A percentile compares a stretch with the other conserved stretches of the same genome.
Conservation (phyloP, 2,113 vertebrate genomes). For the Tachuris rubrigastra region DNA sequence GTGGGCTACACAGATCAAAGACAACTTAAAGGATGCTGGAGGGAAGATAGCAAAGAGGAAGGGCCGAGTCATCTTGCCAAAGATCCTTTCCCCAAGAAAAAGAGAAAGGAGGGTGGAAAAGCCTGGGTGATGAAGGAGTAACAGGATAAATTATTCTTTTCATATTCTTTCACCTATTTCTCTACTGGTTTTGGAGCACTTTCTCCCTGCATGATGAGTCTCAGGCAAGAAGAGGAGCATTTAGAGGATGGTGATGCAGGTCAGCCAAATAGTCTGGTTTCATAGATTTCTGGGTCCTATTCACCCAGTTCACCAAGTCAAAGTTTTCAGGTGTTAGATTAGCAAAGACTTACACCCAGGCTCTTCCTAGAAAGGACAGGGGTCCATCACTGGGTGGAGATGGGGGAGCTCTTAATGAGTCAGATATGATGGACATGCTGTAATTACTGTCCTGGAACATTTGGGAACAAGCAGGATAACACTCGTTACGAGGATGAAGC, state of each 20-base stretch:
- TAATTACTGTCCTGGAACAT: neutral
- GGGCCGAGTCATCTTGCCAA: neutral
- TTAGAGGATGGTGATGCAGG: neutral
- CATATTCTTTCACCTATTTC: neutral
- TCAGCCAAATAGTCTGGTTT: accelerated
- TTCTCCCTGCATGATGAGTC: neutral
- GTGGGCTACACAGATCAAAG: constrained; percentile 20
- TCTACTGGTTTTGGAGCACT: neutral
- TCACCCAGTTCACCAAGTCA: neutral
- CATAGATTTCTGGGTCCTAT: neutral
- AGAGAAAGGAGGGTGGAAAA: neutral
- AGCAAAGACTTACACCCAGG: neutral
- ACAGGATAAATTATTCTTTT: neutral
- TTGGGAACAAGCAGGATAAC: constrained; percentile 4
- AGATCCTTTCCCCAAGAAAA: neutral
- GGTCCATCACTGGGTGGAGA: neutral
- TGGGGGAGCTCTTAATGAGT: neutral
- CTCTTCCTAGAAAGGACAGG: neutral
- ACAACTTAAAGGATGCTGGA: neutral
- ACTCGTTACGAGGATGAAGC: neutral
- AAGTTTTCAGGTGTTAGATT: neutral
- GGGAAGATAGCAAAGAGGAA: neutral
- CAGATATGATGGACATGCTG: neutral
- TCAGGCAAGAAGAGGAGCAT: neutral
- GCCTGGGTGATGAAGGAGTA: neutral